Percentiles rank a stretch among this genome's conserved stretches.
Evolutionary conservation across 2,797 vertebrate species (phyloP).

Genomic region (Muscicapa striata): DNA sequence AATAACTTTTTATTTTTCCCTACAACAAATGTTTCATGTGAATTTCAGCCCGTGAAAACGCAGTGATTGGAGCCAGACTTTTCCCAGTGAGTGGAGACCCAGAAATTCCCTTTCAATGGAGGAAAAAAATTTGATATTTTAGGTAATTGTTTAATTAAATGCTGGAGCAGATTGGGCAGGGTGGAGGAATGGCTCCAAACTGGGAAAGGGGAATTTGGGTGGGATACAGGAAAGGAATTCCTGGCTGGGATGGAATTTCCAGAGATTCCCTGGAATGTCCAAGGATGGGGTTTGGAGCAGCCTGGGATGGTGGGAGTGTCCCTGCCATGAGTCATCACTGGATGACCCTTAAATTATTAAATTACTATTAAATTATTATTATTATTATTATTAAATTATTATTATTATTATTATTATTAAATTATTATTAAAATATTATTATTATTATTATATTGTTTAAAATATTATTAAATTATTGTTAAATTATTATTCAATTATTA

Average conservation of each 20-base stretch:
- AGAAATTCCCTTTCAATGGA: background rate
- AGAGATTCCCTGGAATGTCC: background rate
- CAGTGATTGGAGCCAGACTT: constrained; percentile 28
- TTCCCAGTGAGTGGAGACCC: background rate
- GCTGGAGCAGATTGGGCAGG: background rate
- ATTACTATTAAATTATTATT: too few relatives aligned
- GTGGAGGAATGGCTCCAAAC: background rate
- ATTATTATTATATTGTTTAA: too few relatives aligned
- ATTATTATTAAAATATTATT: too few relatives aligned
- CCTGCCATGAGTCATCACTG: background rate
- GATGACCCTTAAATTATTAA: background rate
- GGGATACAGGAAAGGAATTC: background rate
- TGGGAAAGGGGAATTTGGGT: background rate
- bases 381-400: too few relatives aligned
- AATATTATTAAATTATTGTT: too few relatives aligned
- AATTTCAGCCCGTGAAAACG: background rate
- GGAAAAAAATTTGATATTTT: background rate
- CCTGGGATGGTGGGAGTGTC: background rate
- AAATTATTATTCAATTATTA: too few relatives aligned
- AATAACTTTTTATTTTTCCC: constrained; percentile 48
- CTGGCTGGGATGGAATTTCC: background rate
- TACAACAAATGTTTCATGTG: constrained; percentile 11
- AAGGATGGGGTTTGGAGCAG: background rate
- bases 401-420: too few relatives aligned
- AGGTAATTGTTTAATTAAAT: background rate